Percentiles rank a stretch among this genome's conserved stretches.
phyloP scores from a whole-genome alignment of 2,888 invertebrate genomes.

The Hesperia comma region DNA sequence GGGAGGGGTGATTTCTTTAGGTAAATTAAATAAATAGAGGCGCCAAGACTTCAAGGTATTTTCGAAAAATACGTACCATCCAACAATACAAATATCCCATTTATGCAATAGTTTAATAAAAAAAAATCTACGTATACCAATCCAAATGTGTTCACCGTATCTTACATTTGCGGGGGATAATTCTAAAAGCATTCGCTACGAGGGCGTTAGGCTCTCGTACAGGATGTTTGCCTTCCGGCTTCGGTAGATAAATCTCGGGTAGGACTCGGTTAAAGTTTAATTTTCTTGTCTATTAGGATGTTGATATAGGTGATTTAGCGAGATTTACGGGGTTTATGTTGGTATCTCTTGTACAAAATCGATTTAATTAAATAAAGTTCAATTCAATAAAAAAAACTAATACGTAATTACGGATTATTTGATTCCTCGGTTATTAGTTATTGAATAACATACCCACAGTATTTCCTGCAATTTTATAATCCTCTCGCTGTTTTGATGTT shows the following conservation, averaged over 20 bases:
- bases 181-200: slow-evolving; percentile 55
- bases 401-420: too few species aligned
- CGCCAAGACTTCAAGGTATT: too few species aligned
- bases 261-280: slow-evolving; percentile 32
- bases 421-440: too few species aligned
- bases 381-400: too few species aligned
- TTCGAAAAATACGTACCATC: too few species aligned
- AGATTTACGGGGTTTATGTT: slow-evolving; percentile 10
- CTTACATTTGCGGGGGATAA: slow-evolving; percentile 39
- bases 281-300: slow-evolving; percentile 24
- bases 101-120: too few species aligned
- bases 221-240: slow-evolving; percentile 67
- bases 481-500: too few species aligned
- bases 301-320: slow-evolving; percentile 22
- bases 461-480: too few species aligned
- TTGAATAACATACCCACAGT: too few species aligned
- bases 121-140: background rate
- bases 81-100: too few species aligned
- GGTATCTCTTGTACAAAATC: slow-evolving; percentile 30
- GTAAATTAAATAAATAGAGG: too few species aligned
- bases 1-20: too few species aligned
- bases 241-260: slow-evolving; percentile 57
- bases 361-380: slow-evolving; percentile 7
- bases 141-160: background rate
- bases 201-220: slow-evolving; percentile 49